Conservation (phyloP, 1,140 invertebrate genomes). For the Oppia nitens region DNA sequence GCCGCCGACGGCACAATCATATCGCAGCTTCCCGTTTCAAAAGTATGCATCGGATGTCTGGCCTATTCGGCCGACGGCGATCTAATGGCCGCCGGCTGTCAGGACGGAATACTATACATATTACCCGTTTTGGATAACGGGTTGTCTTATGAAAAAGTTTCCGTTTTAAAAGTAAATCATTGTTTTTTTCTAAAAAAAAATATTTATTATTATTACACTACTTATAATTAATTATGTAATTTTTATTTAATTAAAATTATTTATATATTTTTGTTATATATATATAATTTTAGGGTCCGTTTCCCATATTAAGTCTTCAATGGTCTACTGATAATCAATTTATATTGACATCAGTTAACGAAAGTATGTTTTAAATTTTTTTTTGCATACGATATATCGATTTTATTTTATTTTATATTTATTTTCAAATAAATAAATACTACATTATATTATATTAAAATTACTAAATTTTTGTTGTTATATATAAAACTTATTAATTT, state of each 20-base stretch:
- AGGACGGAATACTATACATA: slow-evolving; percentile 38
- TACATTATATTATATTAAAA: too few relatives aligned
- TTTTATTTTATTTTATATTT: neutral
- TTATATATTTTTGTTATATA: too few relatives aligned
- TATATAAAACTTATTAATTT: too few relatives aligned
- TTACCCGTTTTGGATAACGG: slow-evolving; percentile 30
- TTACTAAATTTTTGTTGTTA: too few relatives aligned
- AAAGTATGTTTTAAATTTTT: slow-evolving; percentile 7
- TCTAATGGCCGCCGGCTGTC: slow-evolving; percentile 70
- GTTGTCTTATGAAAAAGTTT: slow-evolving; percentile 25
- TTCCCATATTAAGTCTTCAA: slow-evolving; percentile 14
- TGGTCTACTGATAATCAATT: slow-evolving; percentile 13
- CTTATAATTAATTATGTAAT: too few relatives aligned
- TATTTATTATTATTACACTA: too few relatives aligned
- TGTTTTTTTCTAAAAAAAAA: too few relatives aligned
- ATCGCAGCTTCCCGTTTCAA: slow-evolving; percentile 63
- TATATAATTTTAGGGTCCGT: slow-evolving; percentile 14
- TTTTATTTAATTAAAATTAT: too few relatives aligned
- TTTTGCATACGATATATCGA: neutral
- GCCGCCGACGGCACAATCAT: slow-evolving; percentile 61
- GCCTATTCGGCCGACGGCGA: slow-evolving; percentile 75
- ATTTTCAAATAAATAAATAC: too few relatives aligned
- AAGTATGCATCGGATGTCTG: slow-evolving; percentile 60
- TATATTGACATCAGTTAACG: slow-evolving; percentile 16
- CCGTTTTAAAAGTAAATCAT: slow-evolving; percentile 18